Percentiles rank a stretch among this genome's conserved stretches.
phyloP scores from a whole-genome alignment of 2,888 invertebrate genomes.

The Plagodis pulveraria region DNA sequence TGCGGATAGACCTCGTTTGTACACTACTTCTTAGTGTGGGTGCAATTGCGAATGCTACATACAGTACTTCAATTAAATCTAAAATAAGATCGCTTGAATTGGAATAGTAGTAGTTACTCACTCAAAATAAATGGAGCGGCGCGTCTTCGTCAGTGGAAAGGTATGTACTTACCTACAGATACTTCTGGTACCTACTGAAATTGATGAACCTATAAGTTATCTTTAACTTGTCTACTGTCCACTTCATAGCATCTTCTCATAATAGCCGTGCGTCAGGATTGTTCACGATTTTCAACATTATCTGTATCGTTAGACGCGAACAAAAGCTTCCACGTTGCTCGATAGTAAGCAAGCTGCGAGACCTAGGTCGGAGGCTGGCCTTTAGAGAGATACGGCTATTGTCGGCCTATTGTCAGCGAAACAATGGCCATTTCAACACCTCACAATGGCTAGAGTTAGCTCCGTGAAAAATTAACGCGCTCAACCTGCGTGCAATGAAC shows the following conservation, averaged over 20 bases:
- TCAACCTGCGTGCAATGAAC: conserved; percentile 55
- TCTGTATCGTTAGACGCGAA: conserved; percentile 39
- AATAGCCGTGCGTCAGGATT: conserved; percentile 22
- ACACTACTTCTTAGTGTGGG: too few relatives aligned
- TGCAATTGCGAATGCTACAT: too few relatives aligned
- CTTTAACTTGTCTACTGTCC: conserved; percentile 14
- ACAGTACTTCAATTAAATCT: too few relatives aligned
- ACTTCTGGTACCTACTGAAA: too few relatives aligned
- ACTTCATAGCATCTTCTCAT: conserved; percentile 14
- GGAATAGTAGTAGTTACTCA: too few relatives aligned
- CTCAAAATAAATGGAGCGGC: too few relatives aligned
- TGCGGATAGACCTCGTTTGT: too few relatives aligned
- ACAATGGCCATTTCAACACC: conserved; percentile 70
- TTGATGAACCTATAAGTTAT: too few relatives aligned
- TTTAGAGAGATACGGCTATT: conserved; percentile 66
- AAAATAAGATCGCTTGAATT: too few relatives aligned
- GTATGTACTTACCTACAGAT: too few relatives aligned
- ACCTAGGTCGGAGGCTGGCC: conserved; percentile 59
- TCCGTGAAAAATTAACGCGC: conserved; percentile 69
- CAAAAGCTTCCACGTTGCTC: conserved; percentile 44
- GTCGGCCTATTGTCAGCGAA: conserved; percentile 66
- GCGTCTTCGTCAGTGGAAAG: too few relatives aligned
- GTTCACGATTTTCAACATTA: conserved; percentile 35
- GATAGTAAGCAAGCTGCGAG: conserved; percentile 45
- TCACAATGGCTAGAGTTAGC: conserved; percentile 65